Percentiles rank a stretch among this genome's conserved stretches.
These are phyloP conservation scores for Cistogaster globosa DNA, from an alignment of 2,888 invertebrate genomes.

Conservation along the genomic window DNA sequence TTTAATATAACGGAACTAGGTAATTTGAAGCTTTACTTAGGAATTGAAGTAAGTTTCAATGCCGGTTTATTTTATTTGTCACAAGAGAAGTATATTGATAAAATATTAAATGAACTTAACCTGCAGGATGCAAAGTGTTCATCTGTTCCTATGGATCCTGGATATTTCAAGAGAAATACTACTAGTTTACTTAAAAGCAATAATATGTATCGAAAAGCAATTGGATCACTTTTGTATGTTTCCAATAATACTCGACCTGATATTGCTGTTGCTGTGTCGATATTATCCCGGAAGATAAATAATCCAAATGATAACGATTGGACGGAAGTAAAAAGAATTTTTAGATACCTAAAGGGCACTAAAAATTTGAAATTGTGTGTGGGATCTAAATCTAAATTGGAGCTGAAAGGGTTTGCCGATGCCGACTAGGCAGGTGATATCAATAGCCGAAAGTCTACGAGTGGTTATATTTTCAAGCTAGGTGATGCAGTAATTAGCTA, in stretches of 20 bases:
- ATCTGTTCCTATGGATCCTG: background rate
- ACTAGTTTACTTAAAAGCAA: background rate
- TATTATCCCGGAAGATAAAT: background rate
- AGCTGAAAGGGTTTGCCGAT: background rate
- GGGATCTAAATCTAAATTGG: constrained; percentile 13
- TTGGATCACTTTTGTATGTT: background rate
- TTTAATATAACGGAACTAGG: too few relatives aligned
- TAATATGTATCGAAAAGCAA: background rate
- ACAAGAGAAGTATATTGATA: background rate
- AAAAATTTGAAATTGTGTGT: constrained; percentile 40
- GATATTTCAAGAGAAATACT: too few relatives aligned
- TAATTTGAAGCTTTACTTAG: too few relatives aligned
- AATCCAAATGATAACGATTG: constrained; percentile 14
- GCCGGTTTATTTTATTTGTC: constrained; percentile 5
- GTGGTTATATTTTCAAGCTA: background rate
- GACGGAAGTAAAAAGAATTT: constrained; percentile 30
- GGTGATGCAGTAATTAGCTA: constrained; percentile 16
- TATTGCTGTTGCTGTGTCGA: too few relatives aligned
- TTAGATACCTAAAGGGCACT: constrained; percentile 35
- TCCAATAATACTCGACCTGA: background rate
- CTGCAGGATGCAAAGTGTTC: background rate
- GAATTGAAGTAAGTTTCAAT: background rate
- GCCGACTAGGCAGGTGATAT: constrained; percentile 10
- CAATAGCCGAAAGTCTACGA: constrained; percentile 16
- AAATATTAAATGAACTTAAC: background rate